Conservation (phyloP, 1,140 invertebrate genomes). For the Neodiprion pinetum region DNA sequence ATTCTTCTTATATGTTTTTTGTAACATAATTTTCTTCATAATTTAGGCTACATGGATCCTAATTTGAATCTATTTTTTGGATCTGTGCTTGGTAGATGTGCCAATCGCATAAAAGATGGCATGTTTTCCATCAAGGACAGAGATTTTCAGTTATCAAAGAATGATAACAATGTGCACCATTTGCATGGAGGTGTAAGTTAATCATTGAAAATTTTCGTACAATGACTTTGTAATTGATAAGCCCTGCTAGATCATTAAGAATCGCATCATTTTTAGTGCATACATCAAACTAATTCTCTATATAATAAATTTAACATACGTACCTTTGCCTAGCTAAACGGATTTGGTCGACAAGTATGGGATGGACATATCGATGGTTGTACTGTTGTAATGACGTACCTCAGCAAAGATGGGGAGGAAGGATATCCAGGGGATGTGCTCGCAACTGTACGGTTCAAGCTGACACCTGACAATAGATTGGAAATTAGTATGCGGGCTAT, state of each 20-base stretch:
- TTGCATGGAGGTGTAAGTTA: constrained; percentile 80
- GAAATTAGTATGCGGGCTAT: constrained; percentile 75
- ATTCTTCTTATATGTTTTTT: not conserved
- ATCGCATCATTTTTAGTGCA: no score
- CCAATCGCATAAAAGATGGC: constrained; percentile 80
- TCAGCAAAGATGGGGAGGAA: constrained; percentile 84
- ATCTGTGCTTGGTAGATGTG: constrained; percentile 83
- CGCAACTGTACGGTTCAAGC: constrained; percentile 72
- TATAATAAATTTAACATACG: constrained; percentile 12
- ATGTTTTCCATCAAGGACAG: constrained; percentile 72
- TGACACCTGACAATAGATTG: constrained; percentile 76
- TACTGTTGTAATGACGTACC: constrained; percentile 71
- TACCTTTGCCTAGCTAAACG: constrained; percentile 33
- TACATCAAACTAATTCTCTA: not conserved
- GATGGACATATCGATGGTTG: constrained; percentile 61
- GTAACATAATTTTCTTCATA: constrained; percentile 13
- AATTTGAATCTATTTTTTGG: constrained; percentile 80
- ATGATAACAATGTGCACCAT: constrained; percentile 74
- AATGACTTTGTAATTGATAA: constrained; percentile 74
- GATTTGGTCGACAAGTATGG: constrained; percentile 51
- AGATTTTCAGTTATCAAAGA: constrained; percentile 74
- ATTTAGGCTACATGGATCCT: constrained; percentile 67
- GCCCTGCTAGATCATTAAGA: constrained; percentile 67
- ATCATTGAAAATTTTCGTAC: constrained; percentile 4
- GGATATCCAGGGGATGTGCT: constrained; percentile 82